Conservation (phyloP, 2,797 vertebrate species). For the Typhlichthys eigenmanni region DNA sequence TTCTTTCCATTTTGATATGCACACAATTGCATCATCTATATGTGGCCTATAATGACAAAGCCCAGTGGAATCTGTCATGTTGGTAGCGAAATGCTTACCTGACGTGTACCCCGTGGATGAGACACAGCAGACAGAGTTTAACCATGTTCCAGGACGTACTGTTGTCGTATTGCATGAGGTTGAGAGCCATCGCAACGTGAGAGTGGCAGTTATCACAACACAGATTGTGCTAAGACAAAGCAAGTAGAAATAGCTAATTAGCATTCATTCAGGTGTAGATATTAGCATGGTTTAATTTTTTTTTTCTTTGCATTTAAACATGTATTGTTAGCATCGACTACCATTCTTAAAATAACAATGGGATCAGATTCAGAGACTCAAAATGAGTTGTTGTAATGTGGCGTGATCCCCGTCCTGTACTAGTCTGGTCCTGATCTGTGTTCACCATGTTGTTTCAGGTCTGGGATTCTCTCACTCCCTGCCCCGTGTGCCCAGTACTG, state of each 20-base stretch:
- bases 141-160: constrained; percentile 97
- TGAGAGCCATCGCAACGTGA: constrained; percentile 96
- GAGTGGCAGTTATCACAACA: constrained; percentile 99
- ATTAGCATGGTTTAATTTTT: too few relatives aligned
- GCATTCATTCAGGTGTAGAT: not conserved
- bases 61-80: not conserved
- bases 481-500: too few relatives aligned
- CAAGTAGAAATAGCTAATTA: constrained; percentile 4
- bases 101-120: constrained; percentile 89
- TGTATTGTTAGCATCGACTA: too few relatives aligned
- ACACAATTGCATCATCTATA: not conserved
- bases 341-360: too few relatives aligned
- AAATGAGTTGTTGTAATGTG: too few relatives aligned
- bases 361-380: too few relatives aligned
- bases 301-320: too few relatives aligned
- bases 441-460: too few relatives aligned
- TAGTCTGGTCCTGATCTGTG: too few relatives aligned
- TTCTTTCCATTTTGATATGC: not conserved
- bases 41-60: not conserved
- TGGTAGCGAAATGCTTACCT: constrained; percentile 75
- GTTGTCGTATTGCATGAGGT: constrained; percentile 93
- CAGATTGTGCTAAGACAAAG: constrained; percentile 86
- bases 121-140: constrained; percentile 86
- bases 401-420: too few relatives aligned
- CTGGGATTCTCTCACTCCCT: too few relatives aligned